These are phyloP conservation scores for Poecilobothrus nobilitatus DNA, from an alignment of 2,888 invertebrate genomes.

Conservation along the genomic window DNA sequence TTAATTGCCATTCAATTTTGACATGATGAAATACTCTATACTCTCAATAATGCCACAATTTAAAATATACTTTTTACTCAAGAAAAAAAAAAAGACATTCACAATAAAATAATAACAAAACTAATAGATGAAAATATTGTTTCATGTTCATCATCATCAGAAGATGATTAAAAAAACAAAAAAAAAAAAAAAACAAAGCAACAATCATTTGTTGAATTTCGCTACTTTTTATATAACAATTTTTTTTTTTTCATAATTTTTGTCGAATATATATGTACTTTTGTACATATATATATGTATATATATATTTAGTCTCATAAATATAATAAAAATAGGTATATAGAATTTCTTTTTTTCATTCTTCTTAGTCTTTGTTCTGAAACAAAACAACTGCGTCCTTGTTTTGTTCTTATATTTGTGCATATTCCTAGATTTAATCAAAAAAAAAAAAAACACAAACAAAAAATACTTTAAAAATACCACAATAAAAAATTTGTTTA, in stretches of 20 bases:
- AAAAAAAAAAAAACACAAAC: neutral
- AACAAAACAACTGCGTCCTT: constrained; percentile 3
- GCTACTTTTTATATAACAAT: neutral
- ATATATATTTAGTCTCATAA: neutral
- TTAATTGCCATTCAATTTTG: neutral
- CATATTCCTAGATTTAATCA: neutral
- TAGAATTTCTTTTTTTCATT: neutral
- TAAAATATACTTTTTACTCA: too few species aligned
- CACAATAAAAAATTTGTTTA: neutral
- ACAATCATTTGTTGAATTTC: constrained; percentile 6
- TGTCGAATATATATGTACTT: too few species aligned
- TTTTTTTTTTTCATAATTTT: too few species aligned
- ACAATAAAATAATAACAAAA: too few species aligned
- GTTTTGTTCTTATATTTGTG: neutral
- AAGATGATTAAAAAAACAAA: too few species aligned
- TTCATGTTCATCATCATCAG: neutral
- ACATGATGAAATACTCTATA: neutral
- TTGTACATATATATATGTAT: too few species aligned
- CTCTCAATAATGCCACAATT: neutral
- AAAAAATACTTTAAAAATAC: neutral
- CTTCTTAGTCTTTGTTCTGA: neutral
- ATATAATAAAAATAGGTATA: neutral
- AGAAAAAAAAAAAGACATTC: too few species aligned
- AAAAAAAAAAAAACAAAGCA: neutral
- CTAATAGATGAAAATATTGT: neutral